Evolutionary conservation across 2,888 invertebrate genomes (phyloP).

Genomic region (Luperina testacea): DNA sequence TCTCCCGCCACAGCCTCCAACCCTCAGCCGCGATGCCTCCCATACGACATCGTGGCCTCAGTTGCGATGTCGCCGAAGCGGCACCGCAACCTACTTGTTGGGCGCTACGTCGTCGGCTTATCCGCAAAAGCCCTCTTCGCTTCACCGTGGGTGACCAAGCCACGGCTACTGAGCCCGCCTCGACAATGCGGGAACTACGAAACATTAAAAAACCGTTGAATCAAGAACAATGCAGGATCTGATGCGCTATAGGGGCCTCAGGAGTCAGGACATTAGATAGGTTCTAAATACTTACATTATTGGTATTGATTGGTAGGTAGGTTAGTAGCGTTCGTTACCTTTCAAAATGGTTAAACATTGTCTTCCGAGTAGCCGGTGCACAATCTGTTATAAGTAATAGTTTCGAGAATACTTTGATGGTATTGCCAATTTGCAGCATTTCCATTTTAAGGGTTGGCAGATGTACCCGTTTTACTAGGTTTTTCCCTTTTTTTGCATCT

Average conservation of each 20-base stretch:
- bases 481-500: conserved; percentile 90
- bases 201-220: not conserved
- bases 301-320: no score
- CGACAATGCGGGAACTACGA: no score
- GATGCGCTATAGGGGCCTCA: not conserved
- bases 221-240: not conserved
- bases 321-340: conserved; percentile 84
- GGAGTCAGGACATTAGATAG: not conserved
- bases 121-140: no score
- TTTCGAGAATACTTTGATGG: conserved; percentile 93
- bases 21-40: no score
- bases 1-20: no score
- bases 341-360: conserved; percentile 91
- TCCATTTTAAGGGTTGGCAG: conserved; percentile 91
- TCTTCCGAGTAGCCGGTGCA: conserved; percentile 92
- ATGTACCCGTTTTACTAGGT: conserved; percentile 91
- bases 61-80: no score
- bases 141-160: no score
- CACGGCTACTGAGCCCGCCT: no score
- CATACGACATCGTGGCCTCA: no score
- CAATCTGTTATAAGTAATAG: conserved; percentile 93
- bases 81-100: no score
- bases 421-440: conserved; percentile 94
- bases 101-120: no score
- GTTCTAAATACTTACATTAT: not conserved